phyloP scores from a whole-genome alignment of 2,888 invertebrate genomes.

The Piscicola geometra region DNA sequence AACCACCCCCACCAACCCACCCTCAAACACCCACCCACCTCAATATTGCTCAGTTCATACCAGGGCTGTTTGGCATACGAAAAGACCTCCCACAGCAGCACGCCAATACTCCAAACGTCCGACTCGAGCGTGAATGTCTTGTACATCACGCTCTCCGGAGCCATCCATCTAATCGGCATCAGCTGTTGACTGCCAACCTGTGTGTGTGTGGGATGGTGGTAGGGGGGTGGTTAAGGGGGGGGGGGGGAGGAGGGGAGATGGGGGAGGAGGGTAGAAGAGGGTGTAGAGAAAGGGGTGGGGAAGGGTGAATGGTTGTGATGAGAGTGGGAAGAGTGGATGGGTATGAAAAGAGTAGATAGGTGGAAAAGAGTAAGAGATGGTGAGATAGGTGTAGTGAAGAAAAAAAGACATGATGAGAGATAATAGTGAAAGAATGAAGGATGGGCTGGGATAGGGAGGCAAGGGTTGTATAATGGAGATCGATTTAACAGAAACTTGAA shows the following conservation, averaged over 20 bases:
- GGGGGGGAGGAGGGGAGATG: not conserved
- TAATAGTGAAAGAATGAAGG: no score
- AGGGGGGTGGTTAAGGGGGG: not conserved
- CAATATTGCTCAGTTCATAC: conserved; percentile 57
- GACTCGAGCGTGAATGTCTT: conserved; percentile 57
- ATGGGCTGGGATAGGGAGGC: no score
- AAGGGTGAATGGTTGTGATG: no score
- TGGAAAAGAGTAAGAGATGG: no score
- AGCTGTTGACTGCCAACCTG: conserved; percentile 54
- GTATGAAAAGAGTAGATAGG: no score
- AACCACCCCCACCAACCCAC: not conserved
- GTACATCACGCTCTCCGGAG: conserved; percentile 57
- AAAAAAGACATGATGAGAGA: no score
- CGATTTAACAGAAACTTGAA: no score
- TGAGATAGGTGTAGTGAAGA: no score
- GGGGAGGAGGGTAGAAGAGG: no score
- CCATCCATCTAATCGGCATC: conserved; percentile 58
- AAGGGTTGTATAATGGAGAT: no score
- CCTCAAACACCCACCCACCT: conserved; percentile 47
- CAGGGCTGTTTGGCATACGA: conserved; percentile 58
- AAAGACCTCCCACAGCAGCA: conserved; percentile 58
- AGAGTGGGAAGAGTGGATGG: no score
- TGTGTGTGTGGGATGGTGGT: not conserved
- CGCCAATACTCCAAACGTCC: conserved; percentile 58
- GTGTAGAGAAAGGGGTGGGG: no score